Base-by-base conservation (phyloP, 2,113 vertebrate species). In the Malurus cyaneus region DNA sequence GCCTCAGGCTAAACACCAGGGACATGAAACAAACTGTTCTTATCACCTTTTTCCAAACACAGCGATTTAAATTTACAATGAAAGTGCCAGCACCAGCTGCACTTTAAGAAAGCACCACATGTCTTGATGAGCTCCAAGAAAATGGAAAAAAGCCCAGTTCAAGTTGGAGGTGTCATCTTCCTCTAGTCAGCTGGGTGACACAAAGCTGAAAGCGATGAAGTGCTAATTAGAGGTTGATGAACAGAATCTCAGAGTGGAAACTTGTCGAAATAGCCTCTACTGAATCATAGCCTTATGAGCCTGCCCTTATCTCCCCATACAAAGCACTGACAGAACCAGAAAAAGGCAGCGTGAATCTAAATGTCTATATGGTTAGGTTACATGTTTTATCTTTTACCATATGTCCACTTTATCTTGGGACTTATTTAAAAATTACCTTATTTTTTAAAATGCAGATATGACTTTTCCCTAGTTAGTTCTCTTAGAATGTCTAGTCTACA, bases 161-260 rank as follows among this genome's bases (percentile, higher is more conserved):
- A 96, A 97, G 95, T 97, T 96, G 95, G 97, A 97, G 98, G 97
- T 98, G 98, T 97, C 91, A 88, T 96, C 97, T 97, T 97, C 96
- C 97, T 96, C 94, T 95, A 95, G 96, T 97, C 97, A 98, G 97
- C 97, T 97, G 97, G 95, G 96, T 97, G 94, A 97, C 96, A 97
- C 98, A 96, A 96, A 96, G 97, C 96, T 98, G 97, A 98, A 97
- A 98, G 95, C 93, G 95, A 96, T 93, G 91, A 98, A 97, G 98
- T 98, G 98, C 96, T 98, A 98, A 99, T 98, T 98, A 98, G 97
- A 96, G 94, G 97, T 86, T 96, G 89, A 97, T 96, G 96, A 98
- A 97, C 95, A 97, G 88, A 98, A 97, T 94, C 92, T 97, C 94
- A 26, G 91, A 69, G 94, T 92, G 96, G 95, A 98, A 95, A 98